Conservation (phyloP, 2,888 invertebrate genomes). For the Sturmia bella region DNA sequence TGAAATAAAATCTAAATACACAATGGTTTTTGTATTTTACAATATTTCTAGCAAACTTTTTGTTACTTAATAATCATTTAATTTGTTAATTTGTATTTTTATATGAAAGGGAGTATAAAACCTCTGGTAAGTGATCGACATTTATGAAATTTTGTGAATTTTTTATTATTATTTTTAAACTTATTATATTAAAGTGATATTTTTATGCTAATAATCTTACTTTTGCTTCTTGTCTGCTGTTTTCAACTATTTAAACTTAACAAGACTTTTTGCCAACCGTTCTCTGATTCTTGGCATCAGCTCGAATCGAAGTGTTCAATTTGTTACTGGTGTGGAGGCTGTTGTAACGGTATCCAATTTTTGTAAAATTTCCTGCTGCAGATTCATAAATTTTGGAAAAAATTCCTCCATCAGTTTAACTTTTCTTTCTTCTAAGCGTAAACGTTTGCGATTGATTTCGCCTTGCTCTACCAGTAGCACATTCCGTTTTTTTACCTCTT, state of each 20-base stretch:
- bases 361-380: slow-evolving; percentile 75
- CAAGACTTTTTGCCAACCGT: slow-evolving; percentile 3
- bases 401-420: slow-evolving; percentile 76
- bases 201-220: slow-evolving; percentile 53
- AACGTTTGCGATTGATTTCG: slow-evolving; percentile 76
- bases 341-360: slow-evolving; percentile 70
- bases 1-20: slow-evolving; percentile 8
- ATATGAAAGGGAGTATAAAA: slow-evolving; percentile 43
- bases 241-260: slow-evolving; percentile 50
- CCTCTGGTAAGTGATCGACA: slow-evolving; percentile 1
- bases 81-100: slow-evolving; percentile 12
- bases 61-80: slow-evolving; percentile 22
- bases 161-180: slow-evolving; percentile 21
- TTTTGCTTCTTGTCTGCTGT: slow-evolving; percentile 11
- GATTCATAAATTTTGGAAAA: slow-evolving; percentile 77
- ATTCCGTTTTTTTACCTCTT: slow-evolving; percentile 77
- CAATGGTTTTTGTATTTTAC: slow-evolving; percentile 7
- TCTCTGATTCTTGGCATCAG: background rate
- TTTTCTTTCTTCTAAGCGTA: slow-evolving; percentile 77
- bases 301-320: slow-evolving; percentile 1
- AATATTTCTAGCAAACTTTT: slow-evolving; percentile 15
- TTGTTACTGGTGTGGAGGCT: slow-evolving; percentile 38
- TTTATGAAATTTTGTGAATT: slow-evolving; percentile 20
- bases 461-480: slow-evolving; percentile 75
- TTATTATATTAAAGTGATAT: slow-evolving; percentile 33